These are phyloP conservation scores for Spinibarbus caldwelli DNA, from an alignment of 2,797 vertebrate species.

Conservation along the genomic window DNA sequence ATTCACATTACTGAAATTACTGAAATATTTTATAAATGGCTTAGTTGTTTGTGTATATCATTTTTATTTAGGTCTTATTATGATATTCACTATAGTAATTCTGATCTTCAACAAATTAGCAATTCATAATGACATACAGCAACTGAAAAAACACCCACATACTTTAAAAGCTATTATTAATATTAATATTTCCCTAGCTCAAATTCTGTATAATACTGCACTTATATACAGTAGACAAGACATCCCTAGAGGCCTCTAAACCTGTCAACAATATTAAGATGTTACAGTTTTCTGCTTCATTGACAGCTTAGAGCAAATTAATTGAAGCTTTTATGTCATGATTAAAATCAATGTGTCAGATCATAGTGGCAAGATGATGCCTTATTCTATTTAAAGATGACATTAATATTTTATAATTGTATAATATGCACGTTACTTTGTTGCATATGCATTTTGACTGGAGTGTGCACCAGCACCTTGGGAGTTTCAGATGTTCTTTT, in stretches of 20 bases:
- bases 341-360: not conserved
- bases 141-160: not conserved
- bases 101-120: not conserved
- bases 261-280: constrained; percentile 3
- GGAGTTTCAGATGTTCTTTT: not conserved
- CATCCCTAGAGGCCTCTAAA: constrained; percentile 8
- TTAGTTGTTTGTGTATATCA: not conserved
- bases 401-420: constrained; percentile 13
- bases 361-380: not conserved
- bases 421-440: not conserved
- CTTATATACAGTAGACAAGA: not conserved
- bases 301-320: not conserved
- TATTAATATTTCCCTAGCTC: not conserved
- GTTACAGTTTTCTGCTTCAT: not conserved
- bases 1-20: not conserved
- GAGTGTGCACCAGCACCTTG: not conserved
- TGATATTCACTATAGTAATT: not conserved
- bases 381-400: not conserved
- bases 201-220: not conserved
- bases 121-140: not conserved
- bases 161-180: not conserved
- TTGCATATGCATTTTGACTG: not conserved
- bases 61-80: not conserved
- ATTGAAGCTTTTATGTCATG: not conserved
- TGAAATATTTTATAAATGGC: not conserved